Conservation (phyloP, 1,140 invertebrate genomes). For the Psix sp. region DNA sequence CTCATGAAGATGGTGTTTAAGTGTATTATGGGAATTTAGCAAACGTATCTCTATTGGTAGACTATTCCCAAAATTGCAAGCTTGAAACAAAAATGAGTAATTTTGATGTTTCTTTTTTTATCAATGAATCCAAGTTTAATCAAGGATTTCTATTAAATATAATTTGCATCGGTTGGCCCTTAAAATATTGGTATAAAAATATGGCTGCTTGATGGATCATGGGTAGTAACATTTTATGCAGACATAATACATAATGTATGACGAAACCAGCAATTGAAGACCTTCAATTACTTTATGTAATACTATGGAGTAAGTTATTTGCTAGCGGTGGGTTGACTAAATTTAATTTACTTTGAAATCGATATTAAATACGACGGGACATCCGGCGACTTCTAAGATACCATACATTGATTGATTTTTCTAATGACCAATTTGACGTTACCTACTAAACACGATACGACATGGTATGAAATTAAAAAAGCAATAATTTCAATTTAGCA, state of each 20-base stretch:
- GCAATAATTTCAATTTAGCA: no score
- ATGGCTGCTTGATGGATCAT: background rate
- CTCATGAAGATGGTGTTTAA: no score
- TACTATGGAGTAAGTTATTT: constrained; percentile 47
- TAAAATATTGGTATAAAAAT: background rate
- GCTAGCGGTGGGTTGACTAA: constrained; percentile 19
- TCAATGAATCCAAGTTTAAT: no score
- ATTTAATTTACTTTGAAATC: constrained; percentile 46
- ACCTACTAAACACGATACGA: constrained; percentile 21
- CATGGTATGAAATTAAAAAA: constrained; percentile 15
- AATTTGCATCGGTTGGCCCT: no score
- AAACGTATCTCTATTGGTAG: no score
- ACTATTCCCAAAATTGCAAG: no score
- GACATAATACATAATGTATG: constrained; percentile 31
- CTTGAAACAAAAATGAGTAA: no score
- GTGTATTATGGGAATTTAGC: no score
- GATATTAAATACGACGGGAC: constrained; percentile 34
- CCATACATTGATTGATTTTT: constrained; percentile 24
- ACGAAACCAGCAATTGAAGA: constrained; percentile 55
- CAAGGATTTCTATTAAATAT: no score
- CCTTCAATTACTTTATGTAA: constrained; percentile 48
- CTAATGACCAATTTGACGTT: constrained; percentile 20
- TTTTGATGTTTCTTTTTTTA: no score
- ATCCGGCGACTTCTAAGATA: constrained; percentile 26
- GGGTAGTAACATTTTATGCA: constrained; percentile 27